phyloP scores from a whole-genome alignment of 2,888 invertebrate species.

The Stictocephala bisonia region DNA sequence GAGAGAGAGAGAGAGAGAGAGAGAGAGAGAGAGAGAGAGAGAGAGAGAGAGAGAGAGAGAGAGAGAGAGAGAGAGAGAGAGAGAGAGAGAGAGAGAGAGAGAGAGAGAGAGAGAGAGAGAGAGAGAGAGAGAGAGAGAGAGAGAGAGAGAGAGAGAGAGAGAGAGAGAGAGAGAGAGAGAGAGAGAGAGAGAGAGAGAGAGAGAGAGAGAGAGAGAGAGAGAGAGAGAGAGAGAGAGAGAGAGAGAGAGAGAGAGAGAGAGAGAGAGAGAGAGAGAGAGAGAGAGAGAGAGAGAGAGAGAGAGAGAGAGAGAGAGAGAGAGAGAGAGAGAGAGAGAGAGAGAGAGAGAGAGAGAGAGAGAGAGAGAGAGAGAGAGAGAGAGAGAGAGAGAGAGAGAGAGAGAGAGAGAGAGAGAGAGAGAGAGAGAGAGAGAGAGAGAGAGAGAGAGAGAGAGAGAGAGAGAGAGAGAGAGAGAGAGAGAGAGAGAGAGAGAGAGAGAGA shows the following conservation, averaged over 20 bases:
- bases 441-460: slow-evolving; percentile 38
- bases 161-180: slow-evolving; percentile 36
- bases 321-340: slow-evolving; percentile 38
- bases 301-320: slow-evolving; percentile 38
- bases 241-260: slow-evolving; percentile 34
- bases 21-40: slow-evolving; percentile 38
- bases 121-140: slow-evolving; percentile 38
- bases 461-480: slow-evolving; percentile 36
- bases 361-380: slow-evolving; percentile 38
- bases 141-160: slow-evolving; percentile 34
- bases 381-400: slow-evolving; percentile 38
- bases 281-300: slow-evolving; percentile 38
- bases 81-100: slow-evolving; percentile 38
- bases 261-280: slow-evolving; percentile 36
- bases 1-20: slow-evolving; percentile 38
- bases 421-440: slow-evolving; percentile 38
- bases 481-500: slow-evolving; percentile 38
- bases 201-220: slow-evolving; percentile 38
- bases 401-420: slow-evolving; percentile 38
- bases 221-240: slow-evolving; percentile 38
- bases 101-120: slow-evolving; percentile 38
- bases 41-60: slow-evolving; percentile 32
- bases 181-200: slow-evolving; percentile 38
- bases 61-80: slow-evolving; percentile 38
- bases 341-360: slow-evolving; percentile 38